Base-by-base conservation (phyloP, 2,797 vertebrate species). In the Catamblyrhynchus diadema region DNA sequence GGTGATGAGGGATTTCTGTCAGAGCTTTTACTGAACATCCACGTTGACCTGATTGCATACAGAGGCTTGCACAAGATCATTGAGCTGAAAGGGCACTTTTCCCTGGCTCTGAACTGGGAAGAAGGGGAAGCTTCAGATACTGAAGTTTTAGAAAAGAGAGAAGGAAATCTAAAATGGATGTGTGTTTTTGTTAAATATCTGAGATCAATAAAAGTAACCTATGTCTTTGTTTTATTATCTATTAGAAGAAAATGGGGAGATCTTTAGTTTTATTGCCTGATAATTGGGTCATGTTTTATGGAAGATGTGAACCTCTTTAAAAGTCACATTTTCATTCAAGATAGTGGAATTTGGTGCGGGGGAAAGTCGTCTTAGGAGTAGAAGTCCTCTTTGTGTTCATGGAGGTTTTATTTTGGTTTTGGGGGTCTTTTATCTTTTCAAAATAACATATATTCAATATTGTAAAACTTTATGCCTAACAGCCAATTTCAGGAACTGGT, bases 11-110 rank as follows among this genome's bases (percentile, higher is more conserved):
- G 12, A 27, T 57, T 87, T 32, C 14, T 65, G 1, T 28, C 18
- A 30, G 25, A 70, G 21, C 8, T 64, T 62, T 25, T 24, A 24
- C 20, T 44, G 48, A 87, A 20, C 22, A 5, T 5, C 66, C 17
- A 13, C 2, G 0, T 16, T 88, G 65, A 37, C 17, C n/a, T 59
- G 28, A 14, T 39, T 70, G 28, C 1, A 1, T n/a, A 15, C 6
- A 1, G 30, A 15, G 42, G 11, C 16, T 78, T 56, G 11, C 8
- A 16, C 3, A 7, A 53, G 11, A 25, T 48, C 8, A 7, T 57
- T 59, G 35, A 70, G 8, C 59, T 69, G 47, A 75, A 75, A 79
- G 12, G 35, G 27, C 12, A 20, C 3, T 80, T 79, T 32, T 32
- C 28, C 14, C 13, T 48, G 33, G 25, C 28, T 74, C 51, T 44